A percentile compares a stretch with the other conserved stretches of the same genome.
These are phyloP conservation scores for Eurytemora carolleeae DNA, from an alignment of 1,140 invertebrate genomes.

Conservation along the genomic window DNA sequence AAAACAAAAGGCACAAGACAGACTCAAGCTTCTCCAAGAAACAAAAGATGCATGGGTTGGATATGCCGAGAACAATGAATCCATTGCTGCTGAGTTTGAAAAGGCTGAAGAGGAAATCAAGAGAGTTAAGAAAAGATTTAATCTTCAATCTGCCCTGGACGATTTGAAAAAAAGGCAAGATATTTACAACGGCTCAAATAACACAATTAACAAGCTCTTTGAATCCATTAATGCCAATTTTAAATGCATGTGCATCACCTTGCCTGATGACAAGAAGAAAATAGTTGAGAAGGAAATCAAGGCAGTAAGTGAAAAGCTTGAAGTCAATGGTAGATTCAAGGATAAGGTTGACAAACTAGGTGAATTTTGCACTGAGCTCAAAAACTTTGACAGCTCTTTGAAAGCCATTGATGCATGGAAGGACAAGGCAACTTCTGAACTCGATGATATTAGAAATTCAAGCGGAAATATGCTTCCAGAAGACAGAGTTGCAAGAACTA, in stretches of 20 bases:
- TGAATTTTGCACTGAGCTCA: conserved; percentile 18
- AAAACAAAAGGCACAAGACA: conserved; percentile 19
- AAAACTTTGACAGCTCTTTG: conserved; percentile 17
- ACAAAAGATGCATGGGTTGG: conserved; percentile 20
- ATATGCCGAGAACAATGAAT: conserved; percentile 18
- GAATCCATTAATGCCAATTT: conserved; percentile 18
- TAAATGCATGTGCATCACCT: conserved; percentile 19
- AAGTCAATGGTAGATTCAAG: conserved; percentile 19
- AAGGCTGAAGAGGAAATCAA: conserved; percentile 21
- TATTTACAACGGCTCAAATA: conserved; percentile 18
- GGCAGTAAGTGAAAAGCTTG: conserved; percentile 19
- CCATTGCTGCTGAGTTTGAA: conserved; percentile 19
- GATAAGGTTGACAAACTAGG: conserved; percentile 18
- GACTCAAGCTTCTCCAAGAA: conserved; percentile 16
- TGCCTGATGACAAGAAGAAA: conserved; percentile 21
- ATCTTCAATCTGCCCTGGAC: conserved; percentile 17
- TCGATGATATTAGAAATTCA: conserved; percentile 18
- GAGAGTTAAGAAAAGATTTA: conserved; percentile 20
- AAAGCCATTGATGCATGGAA: conserved; percentile 19
- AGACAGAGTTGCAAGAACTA: conserved; percentile 20
- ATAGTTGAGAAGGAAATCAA: conserved; percentile 20
- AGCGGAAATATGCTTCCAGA: conserved; percentile 19
- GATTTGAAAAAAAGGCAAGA: conserved; percentile 18
- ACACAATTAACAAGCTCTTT: conserved; percentile 16
- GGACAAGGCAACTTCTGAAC: conserved; percentile 18